phyloP scores from a whole-genome alignment of 2,888 invertebrate species.

The Apeira syringaria region DNA sequence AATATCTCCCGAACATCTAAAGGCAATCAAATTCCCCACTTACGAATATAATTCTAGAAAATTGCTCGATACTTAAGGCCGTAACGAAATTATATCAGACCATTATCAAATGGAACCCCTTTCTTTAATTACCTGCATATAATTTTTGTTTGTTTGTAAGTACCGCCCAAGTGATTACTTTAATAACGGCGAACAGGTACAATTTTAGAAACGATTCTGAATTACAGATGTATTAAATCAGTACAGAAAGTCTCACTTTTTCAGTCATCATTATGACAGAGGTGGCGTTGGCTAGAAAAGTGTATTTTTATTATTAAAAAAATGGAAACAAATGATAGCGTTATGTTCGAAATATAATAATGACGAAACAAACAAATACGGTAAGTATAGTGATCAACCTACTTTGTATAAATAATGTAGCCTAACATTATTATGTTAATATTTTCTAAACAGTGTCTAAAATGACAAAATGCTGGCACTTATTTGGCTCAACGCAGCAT shows the following conservation, averaged over 20 bases:
- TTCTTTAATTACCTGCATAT: constrained; percentile 78
- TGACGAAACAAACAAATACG: no score
- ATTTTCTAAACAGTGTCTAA: no score
- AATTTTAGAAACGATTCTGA: constrained; percentile 54
- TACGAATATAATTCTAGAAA: constrained; percentile 71
- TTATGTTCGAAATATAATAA: no score
- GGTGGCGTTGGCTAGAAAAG: no score
- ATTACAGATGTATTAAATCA: constrained; percentile 42
- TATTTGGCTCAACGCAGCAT: no score
- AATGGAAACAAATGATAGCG: no score
- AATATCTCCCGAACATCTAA: constrained; percentile 52
- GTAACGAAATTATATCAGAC: constrained; percentile 72
- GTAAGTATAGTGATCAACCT: no score
- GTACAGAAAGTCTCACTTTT: constrained; percentile 4
- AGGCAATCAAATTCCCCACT: constrained; percentile 64
- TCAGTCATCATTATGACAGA: no score
- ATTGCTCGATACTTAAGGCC: constrained; percentile 60
- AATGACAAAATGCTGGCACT: no score
- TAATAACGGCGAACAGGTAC: constrained; percentile 64
- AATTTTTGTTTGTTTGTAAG: constrained; percentile 77
- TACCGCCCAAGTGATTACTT: constrained; percentile 66
- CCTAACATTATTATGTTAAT: no score
- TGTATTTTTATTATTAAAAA: no score
- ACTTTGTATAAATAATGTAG: no score
- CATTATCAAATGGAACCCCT: constrained; percentile 78